Evolutionary conservation across 2,888 invertebrate genomes (phyloP), one percentile per base, ranked within the genome.

Genomic region (Leptinotarsa juncta): DNA sequence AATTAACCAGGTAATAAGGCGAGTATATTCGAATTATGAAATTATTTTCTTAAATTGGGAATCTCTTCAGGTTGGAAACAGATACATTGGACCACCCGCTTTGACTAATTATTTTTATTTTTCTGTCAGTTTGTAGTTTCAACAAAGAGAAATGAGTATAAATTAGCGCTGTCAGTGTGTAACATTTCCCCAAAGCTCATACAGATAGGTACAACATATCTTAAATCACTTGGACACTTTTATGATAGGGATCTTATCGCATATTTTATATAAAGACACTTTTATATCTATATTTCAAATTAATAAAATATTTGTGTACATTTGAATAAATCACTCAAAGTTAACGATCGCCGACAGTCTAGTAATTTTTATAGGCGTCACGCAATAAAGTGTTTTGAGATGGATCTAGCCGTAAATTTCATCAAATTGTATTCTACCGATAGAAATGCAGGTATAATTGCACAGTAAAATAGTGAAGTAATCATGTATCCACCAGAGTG

Each of bases 81-180:
- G 18, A 53, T 20, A 57, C 20, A 57, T 57, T 23, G 57, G 62
- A 62, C 62, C 62, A 62, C 62, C 62, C 62, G n/a, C 57, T 55
- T 49, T 48, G 69, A 69, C 18, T 60, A 57, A 48, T 60, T 69
- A 55, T 60, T 48, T 48, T 42, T 48, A 20, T 57, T 69, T 69
- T 69, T 69, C 57, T 53, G 23, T 42, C 42, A 10, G 16, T 26
- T 49, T 57, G 57, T 48, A 69, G n/a, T 15, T 55, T 48, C 69
- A 57, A 49, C 69, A 57, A 18, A n/a, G 42, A 68, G 68, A 55
- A 68, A 68, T 60, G 14, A 69, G 42, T 69, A 55, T 57, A 69
- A 69, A 69, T 69, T 57, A 69, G 42, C 26, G 32, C 26, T 68
- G 68, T 68, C 50, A 26, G 51, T 67, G 18, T 26, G 67, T 67